Evolutionary conservation across 2,113 vertebrate genomes (phyloP).

Genomic region (Chrysemys picta): DNA sequence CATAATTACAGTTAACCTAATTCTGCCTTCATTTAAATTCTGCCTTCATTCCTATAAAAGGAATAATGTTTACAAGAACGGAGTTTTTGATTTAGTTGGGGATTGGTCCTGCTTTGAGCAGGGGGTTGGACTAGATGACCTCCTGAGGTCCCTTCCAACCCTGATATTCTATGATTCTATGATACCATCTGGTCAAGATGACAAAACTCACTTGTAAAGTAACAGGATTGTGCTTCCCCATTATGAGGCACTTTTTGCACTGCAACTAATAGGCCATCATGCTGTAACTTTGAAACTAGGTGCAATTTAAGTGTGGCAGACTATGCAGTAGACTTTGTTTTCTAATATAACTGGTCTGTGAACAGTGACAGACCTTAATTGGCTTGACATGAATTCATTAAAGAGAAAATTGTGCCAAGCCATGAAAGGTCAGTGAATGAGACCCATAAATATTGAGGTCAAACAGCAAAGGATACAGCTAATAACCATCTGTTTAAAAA

Average conservation of each 20-base stretch:
- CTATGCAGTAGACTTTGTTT: not conserved
- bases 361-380: not conserved
- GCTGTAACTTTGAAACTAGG: not conserved
- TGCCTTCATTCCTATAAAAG: no score
- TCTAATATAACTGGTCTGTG: not conserved
- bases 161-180: no score
- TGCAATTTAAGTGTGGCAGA: not conserved
- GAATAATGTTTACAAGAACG: no score
- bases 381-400: not conserved
- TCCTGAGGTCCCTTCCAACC: no score
- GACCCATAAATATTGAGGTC: not conserved
- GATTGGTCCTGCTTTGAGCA: no score
- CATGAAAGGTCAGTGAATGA: not conserved
- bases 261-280: not conserved
- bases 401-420: not conserved
- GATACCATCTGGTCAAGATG: not conserved
- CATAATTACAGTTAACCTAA: no score
- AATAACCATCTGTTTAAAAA: not conserved
- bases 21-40: no score
- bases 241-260: not conserved
- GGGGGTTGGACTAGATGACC: no score
- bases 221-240: not conserved
- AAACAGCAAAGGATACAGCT: not conserved
- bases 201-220: not conserved
- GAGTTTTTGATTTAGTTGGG: no score